Conservation (phyloP, 2,113 vertebrate genomes). For the Tenebrosternarchus preto region DNA sequence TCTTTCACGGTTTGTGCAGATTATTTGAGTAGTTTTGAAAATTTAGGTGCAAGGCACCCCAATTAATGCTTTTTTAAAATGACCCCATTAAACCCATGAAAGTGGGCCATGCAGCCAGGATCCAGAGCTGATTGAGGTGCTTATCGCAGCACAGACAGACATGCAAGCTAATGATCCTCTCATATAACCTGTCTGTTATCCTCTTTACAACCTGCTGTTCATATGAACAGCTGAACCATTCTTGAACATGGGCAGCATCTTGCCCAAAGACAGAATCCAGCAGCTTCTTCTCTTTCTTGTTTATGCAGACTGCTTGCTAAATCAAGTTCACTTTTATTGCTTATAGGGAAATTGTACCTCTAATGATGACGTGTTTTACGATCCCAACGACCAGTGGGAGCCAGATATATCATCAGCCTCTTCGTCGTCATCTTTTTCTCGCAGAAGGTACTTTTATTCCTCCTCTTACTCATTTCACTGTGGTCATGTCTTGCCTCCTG, state of each 20-base stretch:
- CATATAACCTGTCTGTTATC: not conserved
- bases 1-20: not conserved
- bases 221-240: not conserved
- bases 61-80: not conserved
- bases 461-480: not conserved
- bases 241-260: not conserved
- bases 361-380: conserved; percentile 88
- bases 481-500: not conserved
- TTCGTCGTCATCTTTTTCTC: conserved; percentile 77
- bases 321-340: conserved; percentile 62
- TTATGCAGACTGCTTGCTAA: conserved; percentile 58
- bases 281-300: conserved; percentile 59
- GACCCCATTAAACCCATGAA: not conserved
- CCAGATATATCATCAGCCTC: conserved; percentile 83
- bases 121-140: not conserved
- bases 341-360: conserved; percentile 74
- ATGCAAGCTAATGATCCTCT: not conserved
- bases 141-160: not conserved
- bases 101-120: not conserved
- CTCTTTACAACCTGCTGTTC: not conserved
- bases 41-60: not conserved
- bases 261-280: not conserved
- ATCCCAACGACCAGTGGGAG: conserved; percentile 94
- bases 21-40: no score
- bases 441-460: conserved; percentile 80